These are phyloP conservation scores for Lepus europaeus DNA, from an alignment of 2,113 vertebrate species.

Conservation along the genomic window DNA sequence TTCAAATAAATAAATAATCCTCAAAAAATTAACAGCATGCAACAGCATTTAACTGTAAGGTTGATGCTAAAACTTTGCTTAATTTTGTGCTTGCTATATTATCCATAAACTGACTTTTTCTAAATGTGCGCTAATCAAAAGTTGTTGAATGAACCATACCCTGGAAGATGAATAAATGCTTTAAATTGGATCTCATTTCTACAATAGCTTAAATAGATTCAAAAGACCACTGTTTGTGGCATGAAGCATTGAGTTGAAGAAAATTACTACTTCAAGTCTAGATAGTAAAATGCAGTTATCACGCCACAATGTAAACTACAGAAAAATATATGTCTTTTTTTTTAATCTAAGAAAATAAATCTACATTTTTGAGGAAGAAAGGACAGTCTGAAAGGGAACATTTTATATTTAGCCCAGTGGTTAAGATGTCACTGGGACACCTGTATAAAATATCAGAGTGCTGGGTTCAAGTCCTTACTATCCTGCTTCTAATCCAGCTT, in stretches of 20 bases:
- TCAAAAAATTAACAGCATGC: conserved; percentile 13
- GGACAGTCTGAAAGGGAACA: not conserved
- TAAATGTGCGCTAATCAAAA: conserved; percentile 16
- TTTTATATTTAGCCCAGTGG: too few relatives aligned
- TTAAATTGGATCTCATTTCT: conserved; percentile 41
- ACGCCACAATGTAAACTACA: not conserved
- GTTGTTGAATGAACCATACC: not conserved
- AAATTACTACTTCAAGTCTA: conserved; percentile 30
- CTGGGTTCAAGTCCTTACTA: too few relatives aligned
- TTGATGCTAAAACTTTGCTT: conserved; percentile 33
- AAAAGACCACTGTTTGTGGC: conserved; percentile 47
- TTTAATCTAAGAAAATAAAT: conserved; percentile 23
- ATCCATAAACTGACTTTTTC: conserved; percentile 49
- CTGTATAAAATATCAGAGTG: too few relatives aligned
- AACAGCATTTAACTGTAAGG: conserved; percentile 28
- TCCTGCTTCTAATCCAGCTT: too few relatives aligned
- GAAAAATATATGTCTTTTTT: conserved; percentile 5
- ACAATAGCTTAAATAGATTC: conserved; percentile 34
- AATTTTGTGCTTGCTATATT: conserved; percentile 3
- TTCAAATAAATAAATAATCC: too few relatives aligned
- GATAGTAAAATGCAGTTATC: not conserved
- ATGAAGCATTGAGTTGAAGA: not conserved
- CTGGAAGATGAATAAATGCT: not conserved
- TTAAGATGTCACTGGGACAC: too few relatives aligned
- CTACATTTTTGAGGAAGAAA: conserved; percentile 47